Evolutionary conservation across 35 echinoderm and acorn worm species (phyloP).

Genomic region (Eucidaris tribuloides): DNA sequence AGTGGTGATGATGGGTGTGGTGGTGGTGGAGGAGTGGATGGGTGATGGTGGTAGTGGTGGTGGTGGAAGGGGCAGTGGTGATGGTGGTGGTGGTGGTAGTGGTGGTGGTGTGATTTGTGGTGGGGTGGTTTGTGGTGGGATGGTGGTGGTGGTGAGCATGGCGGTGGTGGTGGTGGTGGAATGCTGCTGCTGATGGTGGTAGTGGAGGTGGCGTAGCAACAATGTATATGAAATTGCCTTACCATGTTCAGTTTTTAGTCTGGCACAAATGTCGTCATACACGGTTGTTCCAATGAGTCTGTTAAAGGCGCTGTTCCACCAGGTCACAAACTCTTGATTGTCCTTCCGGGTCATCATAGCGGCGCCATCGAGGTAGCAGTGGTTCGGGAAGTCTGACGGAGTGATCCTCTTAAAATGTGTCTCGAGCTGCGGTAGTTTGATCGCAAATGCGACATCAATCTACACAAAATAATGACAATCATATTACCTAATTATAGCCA

Average conservation of each 20-base stretch:
- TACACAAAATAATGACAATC: background rate
- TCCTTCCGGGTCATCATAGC: constrained; percentile 23
- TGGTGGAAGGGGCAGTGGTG: background rate
- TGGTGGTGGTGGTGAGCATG: background rate
- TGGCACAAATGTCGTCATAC: background rate
- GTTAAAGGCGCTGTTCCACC: background rate
- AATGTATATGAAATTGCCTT: no score
- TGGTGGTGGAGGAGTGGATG: background rate
- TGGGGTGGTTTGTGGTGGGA: background rate
- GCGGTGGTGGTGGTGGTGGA: background rate
- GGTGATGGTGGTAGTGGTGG: background rate
- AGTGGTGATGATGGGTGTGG: no score
- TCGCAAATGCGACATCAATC: constrained; percentile 4
- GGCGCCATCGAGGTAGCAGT: constrained; percentile 15
- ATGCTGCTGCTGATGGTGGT: background rate
- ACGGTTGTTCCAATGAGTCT: background rate
- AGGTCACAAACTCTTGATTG: constrained; percentile 4
- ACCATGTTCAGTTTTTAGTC: constrained; percentile 8
- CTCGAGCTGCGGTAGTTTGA: constrained; percentile 4
- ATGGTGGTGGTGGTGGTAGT: background rate
- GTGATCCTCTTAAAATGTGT: background rate
- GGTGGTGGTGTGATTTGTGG: no score
- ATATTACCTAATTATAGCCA: no score
- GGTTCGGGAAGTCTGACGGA: background rate
- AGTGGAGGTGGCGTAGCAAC: background rate